phyloP scores from a whole-genome alignment of 2,113 vertebrate genomes.

The Thamnaconus septentrionalis region DNA sequence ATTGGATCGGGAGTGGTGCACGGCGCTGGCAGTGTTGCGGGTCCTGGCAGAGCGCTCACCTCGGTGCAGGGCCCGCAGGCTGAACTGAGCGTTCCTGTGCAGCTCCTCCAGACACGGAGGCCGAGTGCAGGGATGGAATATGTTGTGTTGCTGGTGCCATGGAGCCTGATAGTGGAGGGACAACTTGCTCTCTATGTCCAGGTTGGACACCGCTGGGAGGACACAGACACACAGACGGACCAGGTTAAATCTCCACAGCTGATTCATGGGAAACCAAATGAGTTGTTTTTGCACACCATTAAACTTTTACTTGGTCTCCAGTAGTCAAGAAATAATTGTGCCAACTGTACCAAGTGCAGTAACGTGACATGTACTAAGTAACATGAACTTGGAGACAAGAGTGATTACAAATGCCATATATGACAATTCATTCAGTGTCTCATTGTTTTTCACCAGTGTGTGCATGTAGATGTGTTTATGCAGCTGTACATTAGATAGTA shows the following conservation, averaged over 20 bases:
- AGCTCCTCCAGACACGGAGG: constrained; percentile 91
- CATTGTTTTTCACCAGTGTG: no score
- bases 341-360: no score
- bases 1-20: not conserved
- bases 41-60: constrained; percentile 69
- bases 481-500: no score
- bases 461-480: no score
- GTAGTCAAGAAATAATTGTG: no score
- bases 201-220: constrained; percentile 89
- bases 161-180: constrained; percentile 90
- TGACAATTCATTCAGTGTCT: no score
- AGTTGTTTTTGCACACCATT: no score
- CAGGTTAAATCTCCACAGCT: no score
- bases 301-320: no score
- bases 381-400: not conserved
- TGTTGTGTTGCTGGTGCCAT: constrained; percentile 93
- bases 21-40: not conserved
- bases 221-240: constrained; percentile 6
- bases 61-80: constrained; percentile 86
- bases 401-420: no score
- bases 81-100: constrained; percentile 88
- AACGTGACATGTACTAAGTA: no score
- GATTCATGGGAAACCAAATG: no score
- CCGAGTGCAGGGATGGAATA: constrained; percentile 88
- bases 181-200: constrained; percentile 94